Conservation (phyloP, 2,888 invertebrate species). For the Blomia tropicalis region DNA sequence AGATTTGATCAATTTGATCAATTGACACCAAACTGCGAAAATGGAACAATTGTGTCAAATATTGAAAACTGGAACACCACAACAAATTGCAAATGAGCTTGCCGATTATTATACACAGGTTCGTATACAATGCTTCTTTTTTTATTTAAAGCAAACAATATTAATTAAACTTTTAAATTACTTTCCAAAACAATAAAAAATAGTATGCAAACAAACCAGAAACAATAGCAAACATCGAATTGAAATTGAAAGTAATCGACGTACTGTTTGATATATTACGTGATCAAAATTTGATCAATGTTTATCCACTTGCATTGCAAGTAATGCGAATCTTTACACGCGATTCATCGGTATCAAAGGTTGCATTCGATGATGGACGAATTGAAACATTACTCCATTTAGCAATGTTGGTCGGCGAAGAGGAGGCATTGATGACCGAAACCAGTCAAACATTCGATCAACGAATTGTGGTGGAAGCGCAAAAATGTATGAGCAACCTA, state of each 20-base stretch:
- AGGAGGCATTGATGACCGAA: slow-evolving; percentile 29
- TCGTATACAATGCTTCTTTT: too few species aligned
- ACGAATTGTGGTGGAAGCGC: slow-evolving; percentile 51
- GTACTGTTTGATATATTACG: slow-evolving; percentile 13
- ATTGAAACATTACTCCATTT: slow-evolving; percentile 50
- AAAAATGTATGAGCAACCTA: slow-evolving; percentile 76
- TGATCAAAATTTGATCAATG: neutral
- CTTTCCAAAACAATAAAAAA: neutral
- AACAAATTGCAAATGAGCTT: slow-evolving; percentile 7
- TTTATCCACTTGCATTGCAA: slow-evolving; percentile 40
- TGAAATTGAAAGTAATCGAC: slow-evolving; percentile 2
- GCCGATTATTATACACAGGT: neutral
- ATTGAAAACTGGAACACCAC: neutral
- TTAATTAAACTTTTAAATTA: neutral
- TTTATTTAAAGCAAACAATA: neutral
- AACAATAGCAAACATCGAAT: too few species aligned
- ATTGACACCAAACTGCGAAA: too few species aligned
- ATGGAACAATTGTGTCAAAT: neutral
- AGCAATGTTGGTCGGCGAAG: slow-evolving; percentile 41
- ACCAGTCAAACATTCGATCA: slow-evolving; percentile 27
- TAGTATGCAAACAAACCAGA: neutral
- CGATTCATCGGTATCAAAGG: slow-evolving; percentile 55
- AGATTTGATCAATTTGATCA: too few species aligned
- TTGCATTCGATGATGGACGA: slow-evolving; percentile 50
- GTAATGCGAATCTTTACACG: slow-evolving; percentile 54